Percentiles rank a stretch among this genome's conserved stretches.
Conservation (phyloP, 1,140 invertebrate genomes). For the Archivesica marissinica region DNA sequence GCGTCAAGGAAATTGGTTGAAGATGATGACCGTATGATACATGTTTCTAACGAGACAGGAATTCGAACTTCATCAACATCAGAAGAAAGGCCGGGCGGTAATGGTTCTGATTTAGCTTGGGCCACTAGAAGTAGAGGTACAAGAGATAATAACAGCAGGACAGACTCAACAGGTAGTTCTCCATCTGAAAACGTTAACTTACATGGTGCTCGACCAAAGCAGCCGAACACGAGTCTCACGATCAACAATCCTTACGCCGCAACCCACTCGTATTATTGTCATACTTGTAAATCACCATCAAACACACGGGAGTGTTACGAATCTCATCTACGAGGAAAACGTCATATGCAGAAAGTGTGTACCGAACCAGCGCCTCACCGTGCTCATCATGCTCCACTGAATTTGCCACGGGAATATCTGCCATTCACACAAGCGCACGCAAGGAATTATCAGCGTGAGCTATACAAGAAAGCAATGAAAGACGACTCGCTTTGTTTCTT, state of each 20-base stretch:
- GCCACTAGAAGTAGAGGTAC: conserved; percentile 49
- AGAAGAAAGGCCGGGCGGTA: too few species aligned
- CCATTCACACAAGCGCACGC: conserved; percentile 65
- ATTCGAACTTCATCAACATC: too few species aligned
- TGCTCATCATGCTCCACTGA: conserved; percentile 44
- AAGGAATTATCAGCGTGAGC: conserved; percentile 78
- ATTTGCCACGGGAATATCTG: conserved; percentile 1
- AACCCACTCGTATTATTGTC: conserved; percentile 68
- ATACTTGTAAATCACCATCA: conserved; percentile 71
- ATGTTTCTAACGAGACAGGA: too few species aligned
- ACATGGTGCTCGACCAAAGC: background rate
- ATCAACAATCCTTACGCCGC: conserved; percentile 38
- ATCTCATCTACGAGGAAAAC: conserved; percentile 67
- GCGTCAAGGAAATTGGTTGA: background rate
- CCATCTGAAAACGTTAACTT: background rate
- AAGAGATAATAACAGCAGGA: conserved; percentile 6
- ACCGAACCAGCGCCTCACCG: conserved; percentile 63
- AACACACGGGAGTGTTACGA: conserved; percentile 71
- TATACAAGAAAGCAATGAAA: conserved; percentile 74
- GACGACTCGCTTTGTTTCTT: conserved; percentile 78
- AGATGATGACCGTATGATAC: too few species aligned
- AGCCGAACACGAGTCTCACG: background rate
- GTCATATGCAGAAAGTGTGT: conserved; percentile 68
- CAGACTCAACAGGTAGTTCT: background rate
- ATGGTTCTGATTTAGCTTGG: conserved; percentile 34